Percentiles rank a stretch among this genome's conserved stretches.
Conservation (phyloP, 2,888 invertebrate genomes). For the Lasioglossum zephyrum region DNA sequence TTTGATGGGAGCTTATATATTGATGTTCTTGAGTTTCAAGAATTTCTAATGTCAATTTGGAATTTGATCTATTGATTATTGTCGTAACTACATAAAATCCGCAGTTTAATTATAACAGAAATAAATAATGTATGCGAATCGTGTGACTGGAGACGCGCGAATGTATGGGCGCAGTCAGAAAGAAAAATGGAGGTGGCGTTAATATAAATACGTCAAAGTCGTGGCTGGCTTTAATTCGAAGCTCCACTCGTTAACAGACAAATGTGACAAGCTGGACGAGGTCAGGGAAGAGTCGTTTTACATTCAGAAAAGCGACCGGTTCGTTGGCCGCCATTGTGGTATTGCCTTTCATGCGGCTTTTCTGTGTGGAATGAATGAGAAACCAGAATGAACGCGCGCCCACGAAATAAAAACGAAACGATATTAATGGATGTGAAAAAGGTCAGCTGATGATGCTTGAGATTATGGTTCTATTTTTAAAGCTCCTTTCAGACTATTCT, state of each 20-base stretch:
- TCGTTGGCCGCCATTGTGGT: constrained; percentile 60
- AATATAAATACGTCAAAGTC: not conserved
- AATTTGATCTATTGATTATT: not conserved
- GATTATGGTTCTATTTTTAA: not conserved
- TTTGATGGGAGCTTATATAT: no score
- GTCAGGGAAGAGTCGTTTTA: constrained; percentile 29
- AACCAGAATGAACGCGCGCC: constrained; percentile 32
- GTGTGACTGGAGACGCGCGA: not conserved
- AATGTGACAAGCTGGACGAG: not conserved
- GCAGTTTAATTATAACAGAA: not conserved
- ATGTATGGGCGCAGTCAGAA: not conserved
- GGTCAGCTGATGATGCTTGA: constrained; percentile 3
- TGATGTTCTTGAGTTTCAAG: no score
- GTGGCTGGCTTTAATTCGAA: not conserved
- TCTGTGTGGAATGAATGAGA: constrained; percentile 27
- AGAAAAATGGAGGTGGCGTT: not conserved
- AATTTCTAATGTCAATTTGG: not conserved
- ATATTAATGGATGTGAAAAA: constrained; percentile 17
- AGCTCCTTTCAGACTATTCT: not conserved
- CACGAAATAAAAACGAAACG: constrained; percentile 1
- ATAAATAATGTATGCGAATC: not conserved
- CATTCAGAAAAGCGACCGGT: constrained; percentile 44
- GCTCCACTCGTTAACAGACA: not conserved
- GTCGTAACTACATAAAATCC: not conserved
- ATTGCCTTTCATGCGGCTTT: constrained; percentile 70